Conservation (phyloP, 2,888 invertebrate species). For the Orthonevra nobilis region DNA sequence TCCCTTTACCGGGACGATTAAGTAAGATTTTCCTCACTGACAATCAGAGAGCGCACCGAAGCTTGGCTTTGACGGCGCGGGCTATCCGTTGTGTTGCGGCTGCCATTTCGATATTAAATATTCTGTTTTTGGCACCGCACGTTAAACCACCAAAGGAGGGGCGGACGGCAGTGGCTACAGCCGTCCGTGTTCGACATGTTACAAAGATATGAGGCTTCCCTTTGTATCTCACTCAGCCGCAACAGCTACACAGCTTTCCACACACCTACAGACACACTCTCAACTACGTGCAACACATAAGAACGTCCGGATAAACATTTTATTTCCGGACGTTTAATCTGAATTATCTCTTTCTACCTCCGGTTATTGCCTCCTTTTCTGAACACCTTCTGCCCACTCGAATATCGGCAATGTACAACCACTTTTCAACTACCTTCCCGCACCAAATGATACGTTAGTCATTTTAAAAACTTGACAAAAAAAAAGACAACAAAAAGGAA, state of each 20-base stretch:
- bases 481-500: conserved; percentile 18
- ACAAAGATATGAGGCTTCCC: conserved; percentile 59
- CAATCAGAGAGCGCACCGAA: conserved; percentile 48
- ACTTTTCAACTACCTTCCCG: not conserved
- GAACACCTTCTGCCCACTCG: conserved; percentile 18
- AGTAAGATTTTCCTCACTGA: conserved; percentile 54
- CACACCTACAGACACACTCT: conserved; percentile 13
- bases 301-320: conserved; percentile 70
- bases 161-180: conserved; percentile 10
- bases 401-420: too few species aligned
- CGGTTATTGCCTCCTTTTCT: not conserved
- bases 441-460: conserved; percentile 21
- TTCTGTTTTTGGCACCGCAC: conserved; percentile 67
- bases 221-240: conserved; percentile 47
- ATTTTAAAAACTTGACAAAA: conserved; percentile 54
- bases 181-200: conserved; percentile 48
- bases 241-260: conserved; percentile 56
- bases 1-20: conserved; percentile 43
- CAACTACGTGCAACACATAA: conserved; percentile 62
- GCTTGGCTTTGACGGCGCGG: conserved; percentile 13
- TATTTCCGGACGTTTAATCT: conserved; percentile 70
- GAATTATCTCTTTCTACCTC: conserved; percentile 60
- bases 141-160: conserved; percentile 33
- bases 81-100: conserved; percentile 45
- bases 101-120: conserved; percentile 65